A percentile compares a stretch with the other conserved stretches of the same genome.
Evolutionary conservation across 2,113 vertebrate species (phyloP).

Genomic region (Pygoscelis adeliae): DNA sequence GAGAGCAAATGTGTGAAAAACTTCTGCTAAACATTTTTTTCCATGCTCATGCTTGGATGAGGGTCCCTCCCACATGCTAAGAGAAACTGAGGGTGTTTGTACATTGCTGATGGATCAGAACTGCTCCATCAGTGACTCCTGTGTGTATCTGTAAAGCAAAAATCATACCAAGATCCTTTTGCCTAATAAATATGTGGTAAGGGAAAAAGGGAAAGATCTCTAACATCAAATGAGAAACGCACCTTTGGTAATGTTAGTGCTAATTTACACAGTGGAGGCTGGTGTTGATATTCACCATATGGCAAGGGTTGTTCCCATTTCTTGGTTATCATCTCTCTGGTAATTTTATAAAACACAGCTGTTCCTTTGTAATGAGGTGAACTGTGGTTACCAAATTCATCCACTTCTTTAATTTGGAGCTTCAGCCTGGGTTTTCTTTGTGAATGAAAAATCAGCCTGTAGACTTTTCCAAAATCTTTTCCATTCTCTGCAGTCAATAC

Average conservation of each 20-base stretch:
- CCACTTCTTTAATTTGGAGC: conserved; percentile 81
- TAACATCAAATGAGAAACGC: not conserved
- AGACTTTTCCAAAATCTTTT: conserved; percentile 61
- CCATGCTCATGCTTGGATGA: not conserved
- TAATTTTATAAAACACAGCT: conserved; percentile 77
- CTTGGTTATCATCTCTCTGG: conserved; percentile 71
- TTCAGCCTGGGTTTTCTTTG: conserved; percentile 79
- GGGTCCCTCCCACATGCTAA: not conserved
- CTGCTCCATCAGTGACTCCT: not conserved
- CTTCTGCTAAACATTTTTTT: not conserved
- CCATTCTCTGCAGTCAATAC: conserved; percentile 58
- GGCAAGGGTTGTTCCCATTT: conserved; percentile 35
- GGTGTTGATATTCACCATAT: conserved; percentile 34
- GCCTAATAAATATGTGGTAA: not conserved
- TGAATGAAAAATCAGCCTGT: conserved; percentile 83
- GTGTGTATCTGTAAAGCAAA: not conserved
- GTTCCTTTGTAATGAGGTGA: conserved; percentile 88
- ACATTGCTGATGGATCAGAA: not conserved
- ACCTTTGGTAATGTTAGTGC: conserved; percentile 86
- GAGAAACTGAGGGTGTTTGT: not conserved
- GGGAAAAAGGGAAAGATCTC: not conserved
- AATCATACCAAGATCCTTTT: not conserved
- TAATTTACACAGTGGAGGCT: conserved; percentile 82
- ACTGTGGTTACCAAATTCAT: conserved; percentile 87
- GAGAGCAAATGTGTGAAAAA: not conserved